Percentiles rank a stretch among this genome's conserved stretches.
Conservation (phyloP, 2,113 vertebrate genomes). For the Elephantulus edwardii region DNA sequence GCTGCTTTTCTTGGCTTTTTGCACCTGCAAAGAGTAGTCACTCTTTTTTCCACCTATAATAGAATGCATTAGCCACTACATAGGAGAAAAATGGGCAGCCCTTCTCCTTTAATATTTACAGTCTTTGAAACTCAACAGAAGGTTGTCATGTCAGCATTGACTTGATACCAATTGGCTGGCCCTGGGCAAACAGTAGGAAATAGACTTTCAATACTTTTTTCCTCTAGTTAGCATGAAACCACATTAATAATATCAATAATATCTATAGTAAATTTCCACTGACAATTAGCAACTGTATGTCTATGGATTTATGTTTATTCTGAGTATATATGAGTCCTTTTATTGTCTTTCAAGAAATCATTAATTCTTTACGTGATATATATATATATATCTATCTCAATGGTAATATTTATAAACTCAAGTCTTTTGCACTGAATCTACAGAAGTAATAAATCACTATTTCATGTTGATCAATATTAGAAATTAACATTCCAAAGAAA, state of each 20-base stretch:
- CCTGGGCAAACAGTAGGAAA: neutral
- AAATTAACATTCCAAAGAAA: conserved; percentile 48
- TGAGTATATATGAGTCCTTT: neutral
- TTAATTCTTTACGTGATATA: neutral
- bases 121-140: no score
- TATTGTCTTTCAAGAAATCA: neutral
- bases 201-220: neutral
- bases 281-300: neutral
- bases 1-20: no score
- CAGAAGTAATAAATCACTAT: neutral
- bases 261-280: neutral
- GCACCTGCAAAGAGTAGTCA: no score
- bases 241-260: neutral
- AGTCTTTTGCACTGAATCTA: neutral
- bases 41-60: no score
- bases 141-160: no score
- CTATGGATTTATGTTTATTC: neutral
- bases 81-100: no score
- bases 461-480: conserved; percentile 4
- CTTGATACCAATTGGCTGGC: no score
- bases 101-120: no score
- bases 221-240: neutral
- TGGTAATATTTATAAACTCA: conserved; percentile 11
- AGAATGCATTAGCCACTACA: no score
- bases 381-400: neutral